A percentile compares a stretch with the other conserved stretches of the same genome.
These are phyloP conservation scores for Drosophila miranda DNA, from an alignment of 1,140 invertebrate species.

Conservation along the genomic window DNA sequence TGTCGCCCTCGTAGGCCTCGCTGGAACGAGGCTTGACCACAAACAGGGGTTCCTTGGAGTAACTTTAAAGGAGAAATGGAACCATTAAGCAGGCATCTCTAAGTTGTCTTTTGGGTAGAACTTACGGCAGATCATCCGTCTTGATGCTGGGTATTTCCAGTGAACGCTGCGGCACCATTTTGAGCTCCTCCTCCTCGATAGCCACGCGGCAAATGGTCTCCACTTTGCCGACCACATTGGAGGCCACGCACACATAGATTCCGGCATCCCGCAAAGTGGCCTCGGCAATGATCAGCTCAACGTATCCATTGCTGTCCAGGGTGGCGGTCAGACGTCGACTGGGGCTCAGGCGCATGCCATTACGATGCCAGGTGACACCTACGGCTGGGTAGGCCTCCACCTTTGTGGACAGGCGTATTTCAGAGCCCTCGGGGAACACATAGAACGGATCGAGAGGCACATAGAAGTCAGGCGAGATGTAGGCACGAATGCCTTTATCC, in stretches of 20 bases:
- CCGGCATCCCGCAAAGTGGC: slow-evolving; percentile 89
- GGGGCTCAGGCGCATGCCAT: slow-evolving; percentile 88
- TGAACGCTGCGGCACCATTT: slow-evolving; percentile 23
- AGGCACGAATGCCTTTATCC: slow-evolving; percentile 91
- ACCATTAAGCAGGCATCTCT: slow-evolving; percentile 4
- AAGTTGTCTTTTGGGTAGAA: slow-evolving; percentile 27
- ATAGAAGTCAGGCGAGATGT: slow-evolving; percentile 90
- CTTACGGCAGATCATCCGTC: slow-evolving; percentile 85
- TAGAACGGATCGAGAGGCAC: slow-evolving; percentile 86
- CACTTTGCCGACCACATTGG: slow-evolving; percentile 91
- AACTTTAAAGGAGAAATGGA: slow-evolving; percentile 83
- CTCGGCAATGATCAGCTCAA: slow-evolving; percentile 88
- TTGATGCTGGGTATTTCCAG: slow-evolving; percentile 81
- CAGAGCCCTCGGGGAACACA: slow-evolving; percentile 84
- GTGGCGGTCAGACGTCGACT: slow-evolving; percentile 89
- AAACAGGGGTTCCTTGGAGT: slow-evolving; percentile 91
- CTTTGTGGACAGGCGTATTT: slow-evolving; percentile 87
- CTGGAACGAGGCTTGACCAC: slow-evolving; percentile 91
- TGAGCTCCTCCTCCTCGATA: slow-evolving; percentile 83
- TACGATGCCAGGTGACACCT: slow-evolving; percentile 90
- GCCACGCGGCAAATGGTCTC: slow-evolving; percentile 89
- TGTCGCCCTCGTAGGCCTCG: slow-evolving; percentile 92
- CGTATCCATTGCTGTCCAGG: slow-evolving; percentile 89
- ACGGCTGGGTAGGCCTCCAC: slow-evolving; percentile 92
- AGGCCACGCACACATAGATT: slow-evolving; percentile 93